phyloP scores from a whole-genome alignment of 2,113 vertebrate species.

The Calyptomena viridis region DNA sequence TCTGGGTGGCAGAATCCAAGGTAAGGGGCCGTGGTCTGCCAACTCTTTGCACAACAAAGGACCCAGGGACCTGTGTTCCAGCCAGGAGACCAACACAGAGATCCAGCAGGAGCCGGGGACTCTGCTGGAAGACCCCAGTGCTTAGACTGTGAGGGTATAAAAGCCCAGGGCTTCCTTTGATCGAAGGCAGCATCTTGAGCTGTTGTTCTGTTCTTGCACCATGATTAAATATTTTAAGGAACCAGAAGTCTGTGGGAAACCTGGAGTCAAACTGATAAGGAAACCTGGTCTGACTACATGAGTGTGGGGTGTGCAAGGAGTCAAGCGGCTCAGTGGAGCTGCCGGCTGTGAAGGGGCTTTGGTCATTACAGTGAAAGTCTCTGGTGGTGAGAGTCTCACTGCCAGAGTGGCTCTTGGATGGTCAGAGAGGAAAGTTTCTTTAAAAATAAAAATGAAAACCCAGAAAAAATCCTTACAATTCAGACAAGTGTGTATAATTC shows the following conservation, averaged over 20 bases:
- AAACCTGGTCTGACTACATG: not conserved
- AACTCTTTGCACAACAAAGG: not conserved
- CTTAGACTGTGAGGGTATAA: not conserved
- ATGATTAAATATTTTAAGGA: not conserved
- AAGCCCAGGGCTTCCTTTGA: not conserved
- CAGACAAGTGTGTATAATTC: not conserved
- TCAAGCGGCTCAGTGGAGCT: not conserved
- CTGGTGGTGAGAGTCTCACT: not conserved
- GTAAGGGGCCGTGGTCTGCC: not conserved
- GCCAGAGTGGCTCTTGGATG: not conserved
- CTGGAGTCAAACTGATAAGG: not conserved
- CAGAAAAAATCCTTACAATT: not conserved
- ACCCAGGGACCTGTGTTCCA: not conserved
- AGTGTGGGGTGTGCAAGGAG: not conserved
- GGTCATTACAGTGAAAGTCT: rapidly evolving
- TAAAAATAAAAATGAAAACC: not conserved
- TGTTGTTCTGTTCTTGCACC: not conserved
- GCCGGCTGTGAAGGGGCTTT: rapidly evolving
- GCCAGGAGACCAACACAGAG: rapidly evolving
- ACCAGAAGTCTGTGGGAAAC: not conserved
- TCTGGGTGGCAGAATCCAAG: not conserved
- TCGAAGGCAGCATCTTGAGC: rapidly evolving
- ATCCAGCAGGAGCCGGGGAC: not conserved
- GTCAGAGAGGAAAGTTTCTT: not conserved
- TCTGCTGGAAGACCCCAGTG: not conserved